Base-by-base conservation (phyloP, 2,113 vertebrate genomes). In the Scalopus aquaticus region DNA sequence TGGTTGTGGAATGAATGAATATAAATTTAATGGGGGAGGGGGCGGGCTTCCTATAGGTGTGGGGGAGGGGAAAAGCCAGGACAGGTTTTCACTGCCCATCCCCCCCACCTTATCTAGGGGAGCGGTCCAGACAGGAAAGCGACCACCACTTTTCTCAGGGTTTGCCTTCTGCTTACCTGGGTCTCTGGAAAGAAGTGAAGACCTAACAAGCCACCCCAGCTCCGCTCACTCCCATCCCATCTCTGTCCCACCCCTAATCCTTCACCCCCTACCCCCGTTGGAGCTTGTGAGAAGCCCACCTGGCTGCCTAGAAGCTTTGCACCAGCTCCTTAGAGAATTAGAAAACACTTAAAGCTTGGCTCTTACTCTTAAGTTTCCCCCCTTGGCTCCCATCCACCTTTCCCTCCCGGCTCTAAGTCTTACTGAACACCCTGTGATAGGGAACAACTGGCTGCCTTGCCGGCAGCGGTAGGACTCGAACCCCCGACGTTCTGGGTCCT, bases 1-100 rank as follows among this genome's bases (percentile, higher is more conserved):
- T 77, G 74, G 78, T 7, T 72, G 39, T 72, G 74, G 76, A 32
- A 37, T 64, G 86, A 83, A 72, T 88, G 49, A 86, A 90, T 46
- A 67, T 70, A 60, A 73, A 85, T 79, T 91, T 81, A 58, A 32
- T 46, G 32, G 49, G 8, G 16, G 3, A 37, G 69, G 39, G 58
- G 39, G 35, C 49, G 1, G 22, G 19, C 32, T 22, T 83, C 42
- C 60, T 49, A 0, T 6, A 9, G 32, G 51, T 35, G 46, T 44
- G 20, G 64, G 7, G 12, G 35, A 20, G 72, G 24, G 49, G 37
- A 17, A 15, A 13, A 28, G 10, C 49, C 46, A 9, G 74, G 30
- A 9, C 8, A 0, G 11, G 7, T 30, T 81, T 79, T 28, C 72
- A 22, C 42, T 9, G 19, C 10, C 37, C 24, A 5, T 3, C 13